Evolutionary conservation across 1,140 invertebrate genomes (phyloP), one percentile per base, ranked within the genome.

Genomic region (Listronotus oregonensis): DNA sequence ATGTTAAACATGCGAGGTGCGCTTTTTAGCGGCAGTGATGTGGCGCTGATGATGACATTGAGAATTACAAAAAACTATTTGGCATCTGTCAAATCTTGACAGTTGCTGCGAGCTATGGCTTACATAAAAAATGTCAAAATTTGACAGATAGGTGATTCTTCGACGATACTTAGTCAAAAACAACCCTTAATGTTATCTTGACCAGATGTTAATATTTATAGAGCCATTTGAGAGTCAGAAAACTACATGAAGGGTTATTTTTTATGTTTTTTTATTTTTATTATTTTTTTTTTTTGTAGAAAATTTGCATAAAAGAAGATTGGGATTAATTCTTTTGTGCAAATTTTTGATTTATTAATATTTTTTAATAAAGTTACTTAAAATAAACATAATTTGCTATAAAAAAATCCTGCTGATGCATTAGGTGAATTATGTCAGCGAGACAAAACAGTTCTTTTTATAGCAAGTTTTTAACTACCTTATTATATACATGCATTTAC

Each of bases 1-100:
- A 57, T 67, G 71, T 69, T 69, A 69, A 58, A 74, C 69, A 76
- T 76, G 73, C 75, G 73, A 74, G 73, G 73, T 77, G 73, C 64
- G 63, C 64, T 66, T 49, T 37, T 66, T 61, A 59, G 62, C 67
- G 75, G 75, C 75, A 75, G 74, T 77, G 74, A 71, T 66, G 57
- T 71, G 71, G 68, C 68, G 68, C 66, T 61, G 66, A 73, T 58
- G 70, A 65, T 67, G 62, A 66, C 59, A 12, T 54, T 54, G n/a
- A 12, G 11, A 9, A 8, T 12, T 37, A 37, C 8, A 37, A 37
- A 37, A 37, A 37, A 8, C 32, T 34, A 34, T 37, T 37, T 37
- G 34, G 7, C 34, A 37, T 12, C 34, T 12, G 34, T 37, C 11
- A 37, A 37, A 37, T 37, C 8, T 37, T 37, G 34, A 37, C 34